A percentile compares a stretch with the other conserved stretches of the same genome.
These are phyloP conservation scores for Sciurus carolinensis DNA, from an alignment of 2,797 vertebrate genomes.

Conservation along the genomic window DNA sequence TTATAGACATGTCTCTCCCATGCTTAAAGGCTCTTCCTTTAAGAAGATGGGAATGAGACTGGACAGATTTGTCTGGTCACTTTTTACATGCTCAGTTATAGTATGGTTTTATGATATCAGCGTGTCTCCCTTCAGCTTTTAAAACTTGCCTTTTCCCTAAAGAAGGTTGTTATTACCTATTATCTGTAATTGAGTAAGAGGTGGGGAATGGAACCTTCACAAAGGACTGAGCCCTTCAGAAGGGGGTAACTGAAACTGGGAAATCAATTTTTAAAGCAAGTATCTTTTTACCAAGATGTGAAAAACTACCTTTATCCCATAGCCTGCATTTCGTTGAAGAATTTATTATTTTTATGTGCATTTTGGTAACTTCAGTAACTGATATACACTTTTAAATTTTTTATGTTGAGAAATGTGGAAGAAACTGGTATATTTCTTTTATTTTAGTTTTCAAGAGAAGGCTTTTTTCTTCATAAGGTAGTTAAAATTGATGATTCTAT, in stretches of 20 bases:
- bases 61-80: not conserved
- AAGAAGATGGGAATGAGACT: not conserved
- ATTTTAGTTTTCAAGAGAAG: not conserved
- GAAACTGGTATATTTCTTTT: not conserved
- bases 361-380: slow-evolving; percentile 6
- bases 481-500: not conserved
- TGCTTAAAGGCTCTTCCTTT: not conserved
- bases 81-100: not conserved
- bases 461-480: not conserved
- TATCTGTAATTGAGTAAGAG: not conserved
- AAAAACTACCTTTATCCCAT: not conserved
- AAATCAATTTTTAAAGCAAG: slow-evolving; percentile 37
- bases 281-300: not conserved
- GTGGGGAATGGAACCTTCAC: not conserved
- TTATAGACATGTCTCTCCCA: not conserved
- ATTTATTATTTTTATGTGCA: slow-evolving; percentile 4
- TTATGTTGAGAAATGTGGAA: slow-evolving; percentile 47
- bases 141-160: not conserved
- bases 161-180: not conserved
- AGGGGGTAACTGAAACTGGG: slow-evolving; percentile 20
- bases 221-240: not conserved
- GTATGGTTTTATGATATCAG: not conserved
- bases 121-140: not conserved
- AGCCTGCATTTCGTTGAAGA: slow-evolving; percentile 24
- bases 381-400: not conserved